A percentile compares a stretch with the other conserved stretches of the same genome.
Conservation (phyloP, 2,888 invertebrate genomes). For the Leptogaster cylindrica region DNA sequence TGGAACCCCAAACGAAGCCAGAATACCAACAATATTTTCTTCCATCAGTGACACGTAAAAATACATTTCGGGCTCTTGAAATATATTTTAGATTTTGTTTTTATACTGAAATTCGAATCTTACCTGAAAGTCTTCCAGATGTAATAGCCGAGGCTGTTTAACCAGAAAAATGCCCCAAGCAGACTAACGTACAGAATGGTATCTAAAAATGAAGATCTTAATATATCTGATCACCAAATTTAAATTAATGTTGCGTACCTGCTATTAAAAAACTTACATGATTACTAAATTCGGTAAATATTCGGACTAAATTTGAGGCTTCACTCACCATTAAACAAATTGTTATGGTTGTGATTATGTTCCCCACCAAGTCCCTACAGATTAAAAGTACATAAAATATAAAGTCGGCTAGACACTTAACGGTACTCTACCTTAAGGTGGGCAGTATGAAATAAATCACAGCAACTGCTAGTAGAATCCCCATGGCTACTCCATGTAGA, state of each 20-base stretch:
- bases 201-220: constrained; percentile 66
- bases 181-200: constrained; percentile 77
- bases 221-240: background rate
- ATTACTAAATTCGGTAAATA: constrained; percentile 80
- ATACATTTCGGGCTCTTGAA: constrained; percentile 80
- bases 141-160: constrained; percentile 84
- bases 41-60: constrained; percentile 82
- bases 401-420: no score
- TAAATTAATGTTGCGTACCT: constrained; percentile 64
- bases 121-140: constrained; percentile 87
- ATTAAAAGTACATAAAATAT: no score
- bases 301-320: constrained; percentile 77
- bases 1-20: constrained; percentile 79
- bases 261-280: constrained; percentile 82
- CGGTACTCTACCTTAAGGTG: constrained; percentile 68
- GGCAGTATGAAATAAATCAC: constrained; percentile 84
- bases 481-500: constrained; percentile 76
- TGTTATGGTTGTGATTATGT: constrained; percentile 82
- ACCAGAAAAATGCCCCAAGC: constrained; percentile 84
- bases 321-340: constrained; percentile 79
- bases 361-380: constrained; percentile 76
- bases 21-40: constrained; percentile 88
- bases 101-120: constrained; percentile 43
- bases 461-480: constrained; percentile 74
- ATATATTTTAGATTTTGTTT: constrained; percentile 14